Percentiles rank a stretch among this genome's conserved stretches.
Conservation (phyloP, 1,140 invertebrate genomes). For the Drosophila sturtevanti region DNA sequence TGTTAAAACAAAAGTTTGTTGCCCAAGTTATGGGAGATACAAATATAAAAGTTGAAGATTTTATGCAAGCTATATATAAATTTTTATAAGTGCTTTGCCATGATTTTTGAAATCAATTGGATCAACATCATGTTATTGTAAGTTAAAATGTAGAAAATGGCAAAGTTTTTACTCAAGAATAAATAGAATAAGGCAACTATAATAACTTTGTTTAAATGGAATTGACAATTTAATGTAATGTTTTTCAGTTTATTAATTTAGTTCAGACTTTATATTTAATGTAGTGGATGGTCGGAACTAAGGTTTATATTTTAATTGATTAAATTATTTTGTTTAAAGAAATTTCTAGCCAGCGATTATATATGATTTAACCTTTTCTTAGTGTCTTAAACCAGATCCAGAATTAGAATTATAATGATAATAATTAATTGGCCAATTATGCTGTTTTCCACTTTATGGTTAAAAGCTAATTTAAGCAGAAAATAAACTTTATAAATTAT, state of each 20-base stretch:
- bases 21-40: neutral
- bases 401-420: too few species aligned
- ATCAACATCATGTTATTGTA: neutral
- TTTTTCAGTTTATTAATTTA: neutral
- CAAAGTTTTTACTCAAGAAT: neutral
- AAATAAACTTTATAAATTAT: too few species aligned
- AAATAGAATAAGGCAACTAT: neutral
- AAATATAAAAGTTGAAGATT: constrained; percentile 2
- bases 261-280: too few species aligned
- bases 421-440: too few species aligned
- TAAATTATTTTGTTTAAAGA: too few species aligned
- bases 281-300: too few species aligned
- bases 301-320: too few species aligned
- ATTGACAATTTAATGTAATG: neutral
- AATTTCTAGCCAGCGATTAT: too few species aligned
- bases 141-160: neutral
- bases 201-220: neutral
- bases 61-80: neutral
- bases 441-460: too few species aligned
- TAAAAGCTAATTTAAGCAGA: too few species aligned
- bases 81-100: neutral
- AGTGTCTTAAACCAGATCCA: too few species aligned
- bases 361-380: too few species aligned
- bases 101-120: neutral
- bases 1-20: constrained; percentile 9